A percentile compares a stretch with the other conserved stretches of the same genome.
phyloP scores from a whole-genome alignment of 2,888 invertebrate genomes.

The Nebria salina region DNA sequence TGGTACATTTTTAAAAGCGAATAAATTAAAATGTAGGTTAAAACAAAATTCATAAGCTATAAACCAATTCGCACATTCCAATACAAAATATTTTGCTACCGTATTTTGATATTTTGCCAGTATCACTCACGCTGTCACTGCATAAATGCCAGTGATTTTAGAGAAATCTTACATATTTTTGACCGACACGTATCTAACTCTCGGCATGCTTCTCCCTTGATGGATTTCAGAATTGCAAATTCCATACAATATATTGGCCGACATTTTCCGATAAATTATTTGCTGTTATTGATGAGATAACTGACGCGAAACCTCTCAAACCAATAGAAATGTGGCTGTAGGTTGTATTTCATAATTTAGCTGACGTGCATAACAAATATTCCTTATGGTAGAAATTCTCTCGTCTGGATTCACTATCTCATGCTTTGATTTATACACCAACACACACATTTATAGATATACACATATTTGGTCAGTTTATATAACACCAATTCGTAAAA shows the following conservation, averaged over 20 bases:
- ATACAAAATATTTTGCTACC: background rate
- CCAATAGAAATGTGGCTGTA: background rate
- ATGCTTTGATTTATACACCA: background rate
- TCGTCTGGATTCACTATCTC: background rate
- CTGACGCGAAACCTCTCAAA: background rate
- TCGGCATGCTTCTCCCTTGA: constrained; percentile 2
- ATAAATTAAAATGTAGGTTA: no score
- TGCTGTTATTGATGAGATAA: background rate
- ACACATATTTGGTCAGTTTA: background rate
- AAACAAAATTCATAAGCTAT: background rate
- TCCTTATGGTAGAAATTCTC: background rate
- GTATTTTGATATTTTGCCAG: background rate
- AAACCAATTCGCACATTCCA: background rate
- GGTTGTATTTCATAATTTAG: constrained; percentile 29
- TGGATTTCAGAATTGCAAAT: constrained; percentile 14
- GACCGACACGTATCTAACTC: constrained; percentile 4
- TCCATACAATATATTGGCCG: background rate
- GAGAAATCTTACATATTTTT: background rate
- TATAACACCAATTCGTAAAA: constrained; percentile 28
- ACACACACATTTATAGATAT: background rate
- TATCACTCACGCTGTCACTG: constrained; percentile 2
- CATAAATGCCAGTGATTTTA: background rate
- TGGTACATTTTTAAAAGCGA: no score
- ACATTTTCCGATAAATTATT: background rate
- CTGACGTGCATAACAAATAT: constrained; percentile 39